Evolutionary conservation across 2,888 invertebrate species (phyloP).

Genomic region (Lithosia quadra): DNA sequence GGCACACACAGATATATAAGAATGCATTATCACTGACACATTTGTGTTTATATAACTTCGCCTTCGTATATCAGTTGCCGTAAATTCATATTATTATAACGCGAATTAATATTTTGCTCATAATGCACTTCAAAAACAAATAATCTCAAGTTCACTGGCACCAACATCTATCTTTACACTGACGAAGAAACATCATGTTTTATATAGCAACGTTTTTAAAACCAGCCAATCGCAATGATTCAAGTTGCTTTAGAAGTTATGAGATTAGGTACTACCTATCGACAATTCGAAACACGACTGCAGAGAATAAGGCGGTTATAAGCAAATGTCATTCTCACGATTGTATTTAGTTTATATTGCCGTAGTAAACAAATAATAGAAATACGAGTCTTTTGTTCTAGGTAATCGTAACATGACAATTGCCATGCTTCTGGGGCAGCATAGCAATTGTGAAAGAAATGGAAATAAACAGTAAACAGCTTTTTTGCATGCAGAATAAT

Average conservation of each 20-base stretch:
- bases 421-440: background rate
- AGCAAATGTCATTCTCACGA: slow-evolving; percentile 5
- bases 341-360: background rate
- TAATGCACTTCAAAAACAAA: slow-evolving; percentile 2
- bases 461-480: slow-evolving; percentile 4
- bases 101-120: slow-evolving; percentile 10
- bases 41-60: slow-evolving; percentile 49
- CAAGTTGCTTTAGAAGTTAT: background rate
- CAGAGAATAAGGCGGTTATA: background rate
- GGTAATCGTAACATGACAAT: slow-evolving; percentile 6
- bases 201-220: background rate
- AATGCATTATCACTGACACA: slow-evolving; percentile 38
- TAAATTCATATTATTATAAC: slow-evolving; percentile 25
- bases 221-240: background rate
- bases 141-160: background rate
- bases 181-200: background rate
- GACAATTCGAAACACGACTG: background rate
- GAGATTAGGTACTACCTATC: background rate
- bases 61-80: slow-evolving; percentile 37
- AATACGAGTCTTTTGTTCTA: slow-evolving; percentile 8
- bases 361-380: slow-evolving; percentile 6
- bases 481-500: background rate
- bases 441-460: background rate
- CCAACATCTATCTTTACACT: background rate
- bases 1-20: slow-evolving; percentile 32